Base-by-base conservation (phyloP, 2,113 vertebrate species). In the Salvator merianae region DNA sequence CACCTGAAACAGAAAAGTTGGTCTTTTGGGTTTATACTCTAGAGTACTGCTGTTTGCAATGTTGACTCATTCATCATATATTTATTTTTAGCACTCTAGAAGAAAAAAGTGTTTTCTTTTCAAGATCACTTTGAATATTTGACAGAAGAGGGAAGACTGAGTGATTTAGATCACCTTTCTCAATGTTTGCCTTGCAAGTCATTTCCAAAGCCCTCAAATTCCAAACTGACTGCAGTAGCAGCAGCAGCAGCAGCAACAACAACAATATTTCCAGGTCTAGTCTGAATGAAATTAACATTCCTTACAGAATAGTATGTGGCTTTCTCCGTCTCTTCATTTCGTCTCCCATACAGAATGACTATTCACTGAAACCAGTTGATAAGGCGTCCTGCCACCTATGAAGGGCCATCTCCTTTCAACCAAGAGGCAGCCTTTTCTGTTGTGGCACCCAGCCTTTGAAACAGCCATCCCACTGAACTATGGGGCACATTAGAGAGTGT, bases 51-150 rank as follows among this genome's bases (percentile, higher is more conserved):
- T 81, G 28, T 22, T 66, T 53, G 10, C 14, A 14, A 22, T 53
- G 2, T 55, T 53, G 47, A 70, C 3, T 36, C 1, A 43, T 43
- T 26, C 24, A 43, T 50, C 72, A 76, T 36, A 22, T 53, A 77
- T 69, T 38, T 1, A 38, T 68, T 76, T 50, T 82, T 72, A 59
- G 13, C 53, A 79, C 0, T 63, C 7, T 72, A 62, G 0, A 65
- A 55, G 77, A 89, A 40, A 86, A 82, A 73, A 62, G 65, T 59
- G 28, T 34, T 90, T 82, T 85, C 28, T 14, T 82, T 82, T 84
- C 76, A 85, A 63, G 68, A 9, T n/a, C 43, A 47, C 63, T 69
- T 43, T 74, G 10, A 26, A 68, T 32, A 82, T 87, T 71, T 40
- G n/a, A n/a, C 53, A 63, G 77, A 76, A 53, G 36, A 20, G 22